Base-by-base conservation (phyloP, 2,888 invertebrate species). In the Drosophila glabriapex region DNA sequence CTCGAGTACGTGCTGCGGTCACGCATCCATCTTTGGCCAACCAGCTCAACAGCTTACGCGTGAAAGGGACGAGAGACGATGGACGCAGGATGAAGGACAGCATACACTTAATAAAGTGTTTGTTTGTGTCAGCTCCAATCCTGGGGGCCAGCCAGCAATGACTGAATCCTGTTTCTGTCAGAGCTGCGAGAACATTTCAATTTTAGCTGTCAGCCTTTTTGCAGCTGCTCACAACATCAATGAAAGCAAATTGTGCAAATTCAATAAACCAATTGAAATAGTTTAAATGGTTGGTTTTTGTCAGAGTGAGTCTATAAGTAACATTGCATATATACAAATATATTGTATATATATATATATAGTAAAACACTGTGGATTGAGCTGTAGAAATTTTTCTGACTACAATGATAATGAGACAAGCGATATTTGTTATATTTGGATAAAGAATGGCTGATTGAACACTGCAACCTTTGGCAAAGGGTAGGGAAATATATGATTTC, bases 1-100 rank as follows among this genome's bases (percentile, higher is more conserved):
- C 43, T 69, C 54, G 65, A 16, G 25, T 83, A 86, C 91, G 91
- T 89, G 89, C 84, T 82, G 80, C 67, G 89, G 91, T 86, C 90
- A 86, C 89, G 83, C 81, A 81, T 90, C 85, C 83, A 80, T 86
- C 46, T 80, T 79, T 71, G 63, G 41, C 3, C 25, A 62, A 35
- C 39, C 37, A 41, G 43, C 28, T 10, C 16, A 43, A 19, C 70
- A 50, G 53, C 31, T 31, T 43, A 77, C 77, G 83, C 82, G 65
- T 82, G 62, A 81, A 83, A 80, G 68, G 79, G 68, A 72, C 53
- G 53, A 1, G 22, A 22, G 4, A 2, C 25, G 25, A 4, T 9
- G 25, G 25, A 25, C 25, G 22, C 75, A 72, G 73, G 68, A 76
- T 53, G 53, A 50, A 63, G 53, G 62, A 59, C 68, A 71, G 76